A percentile compares a stretch with the other conserved stretches of the same genome.
Conservation (phyloP, 2,113 vertebrate species). For the Dipodomys merriami region DNA sequence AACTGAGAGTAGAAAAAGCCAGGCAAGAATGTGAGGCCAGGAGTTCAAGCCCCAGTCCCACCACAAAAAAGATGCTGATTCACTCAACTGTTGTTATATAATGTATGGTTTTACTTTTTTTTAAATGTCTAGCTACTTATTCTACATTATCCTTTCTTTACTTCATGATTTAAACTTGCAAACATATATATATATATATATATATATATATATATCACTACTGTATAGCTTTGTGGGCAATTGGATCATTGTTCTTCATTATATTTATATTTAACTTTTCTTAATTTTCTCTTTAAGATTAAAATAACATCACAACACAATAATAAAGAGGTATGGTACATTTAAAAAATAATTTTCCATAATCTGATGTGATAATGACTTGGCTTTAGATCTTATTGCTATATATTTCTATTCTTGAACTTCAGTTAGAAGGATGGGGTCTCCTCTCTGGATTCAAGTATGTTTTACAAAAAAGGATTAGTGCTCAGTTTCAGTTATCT, state of each 20-base stretch:
- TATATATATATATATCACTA: background rate
- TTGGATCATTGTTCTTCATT: background rate
- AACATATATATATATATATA: too few relatives aligned
- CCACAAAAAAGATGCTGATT: too few relatives aligned
- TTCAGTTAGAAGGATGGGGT: background rate
- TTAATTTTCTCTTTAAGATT: conserved; percentile 85
- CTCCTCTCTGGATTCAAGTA: background rate
- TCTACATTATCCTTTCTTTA: background rate
- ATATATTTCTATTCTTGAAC: background rate
- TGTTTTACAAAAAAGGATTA: background rate
- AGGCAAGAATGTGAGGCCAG: too few relatives aligned
- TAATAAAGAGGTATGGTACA: conserved; percentile 83
- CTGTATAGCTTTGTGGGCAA: background rate
- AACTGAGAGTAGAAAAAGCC: too few relatives aligned
- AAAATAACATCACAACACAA: conserved; percentile 74
- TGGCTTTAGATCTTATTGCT: background rate
- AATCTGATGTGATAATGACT: conserved; percentile 2
- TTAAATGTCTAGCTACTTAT: background rate
- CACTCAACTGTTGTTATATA: background rate
- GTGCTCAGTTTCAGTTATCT: background rate
- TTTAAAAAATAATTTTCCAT: conserved; percentile 47
- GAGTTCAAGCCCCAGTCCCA: too few relatives aligned
- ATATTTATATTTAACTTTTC: conserved; percentile 57
- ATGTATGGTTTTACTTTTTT: background rate
- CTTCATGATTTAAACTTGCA: background rate